Percentiles rank a stretch among this genome's conserved stretches.
Evolutionary conservation across 1,140 invertebrate species (phyloP).

Genomic region (Druon quercuslanigerum): DNA sequence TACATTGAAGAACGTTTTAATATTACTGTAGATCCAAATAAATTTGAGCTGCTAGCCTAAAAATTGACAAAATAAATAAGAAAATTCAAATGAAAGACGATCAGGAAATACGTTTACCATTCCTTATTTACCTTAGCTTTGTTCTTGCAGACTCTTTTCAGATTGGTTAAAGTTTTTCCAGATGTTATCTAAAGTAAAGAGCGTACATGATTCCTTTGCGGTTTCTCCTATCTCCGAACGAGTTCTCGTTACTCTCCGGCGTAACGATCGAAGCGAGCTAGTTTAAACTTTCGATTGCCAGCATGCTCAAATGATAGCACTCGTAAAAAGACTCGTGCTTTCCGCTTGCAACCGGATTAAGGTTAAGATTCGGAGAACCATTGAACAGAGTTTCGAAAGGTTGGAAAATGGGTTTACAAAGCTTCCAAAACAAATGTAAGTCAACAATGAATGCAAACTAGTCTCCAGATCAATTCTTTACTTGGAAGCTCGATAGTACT

Average conservation of each 20-base stretch:
- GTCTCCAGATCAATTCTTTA: too few species aligned
- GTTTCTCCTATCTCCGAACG: conserved; percentile 28
- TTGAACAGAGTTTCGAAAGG: not conserved
- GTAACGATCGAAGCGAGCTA: conserved; percentile 44
- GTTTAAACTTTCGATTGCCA: conserved; percentile 35
- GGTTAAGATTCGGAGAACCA: not conserved
- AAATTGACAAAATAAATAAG: not conserved
- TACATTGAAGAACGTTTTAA: not conserved
- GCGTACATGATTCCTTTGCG: not conserved
- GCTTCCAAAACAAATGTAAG: too few species aligned
- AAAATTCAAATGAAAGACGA: not conserved
- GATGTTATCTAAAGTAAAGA: not conserved
- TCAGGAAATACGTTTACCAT: too few species aligned
- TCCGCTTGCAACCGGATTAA: too few species aligned
- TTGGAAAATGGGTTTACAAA: too few species aligned
- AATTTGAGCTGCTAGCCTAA: too few species aligned
- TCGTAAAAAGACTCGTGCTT: conserved; percentile 8
- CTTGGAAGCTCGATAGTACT: too few species aligned
- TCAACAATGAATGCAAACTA: too few species aligned
- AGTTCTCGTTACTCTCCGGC: conserved; percentile 16
- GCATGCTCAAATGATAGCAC: not conserved
- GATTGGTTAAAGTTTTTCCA: not conserved
- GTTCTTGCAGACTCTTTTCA: not conserved
- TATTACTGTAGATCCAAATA: not conserved
- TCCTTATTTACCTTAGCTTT: not conserved